These are phyloP conservation scores for Drosophila rufa DNA, from an alignment of 1,140 invertebrate species.

Conservation along the genomic window DNA sequence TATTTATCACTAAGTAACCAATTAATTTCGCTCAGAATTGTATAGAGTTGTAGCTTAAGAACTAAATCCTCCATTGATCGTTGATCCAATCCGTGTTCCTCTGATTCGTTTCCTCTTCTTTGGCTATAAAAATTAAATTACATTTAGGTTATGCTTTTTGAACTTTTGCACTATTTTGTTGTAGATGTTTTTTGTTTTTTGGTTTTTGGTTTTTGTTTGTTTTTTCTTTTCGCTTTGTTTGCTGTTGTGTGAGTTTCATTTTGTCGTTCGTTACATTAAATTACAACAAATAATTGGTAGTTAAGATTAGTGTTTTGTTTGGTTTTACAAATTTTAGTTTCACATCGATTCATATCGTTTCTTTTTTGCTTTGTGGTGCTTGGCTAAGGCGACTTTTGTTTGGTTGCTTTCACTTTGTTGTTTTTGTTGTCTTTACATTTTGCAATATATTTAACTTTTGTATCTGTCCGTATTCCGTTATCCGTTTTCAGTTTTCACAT, in stretches of 20 bases:
- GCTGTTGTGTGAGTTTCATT: constrained; percentile 50
- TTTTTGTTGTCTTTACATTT: constrained; percentile 77
- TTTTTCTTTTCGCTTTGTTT: constrained; percentile 1
- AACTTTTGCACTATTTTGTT: constrained; percentile 80
- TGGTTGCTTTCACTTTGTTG: constrained; percentile 69
- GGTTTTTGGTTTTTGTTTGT: not conserved
- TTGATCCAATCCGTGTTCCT: constrained; percentile 18
- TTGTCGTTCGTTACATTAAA: constrained; percentile 46
- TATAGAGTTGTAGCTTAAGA: constrained; percentile 65
- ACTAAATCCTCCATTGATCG: constrained; percentile 58
- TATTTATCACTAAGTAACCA: constrained; percentile 72
- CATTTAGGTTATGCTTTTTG: constrained; percentile 61
- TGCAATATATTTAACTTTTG: constrained; percentile 78
- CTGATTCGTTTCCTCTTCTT: constrained; percentile 54
- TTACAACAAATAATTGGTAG: constrained; percentile 78
- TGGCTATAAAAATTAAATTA: constrained; percentile 85
- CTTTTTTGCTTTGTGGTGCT: constrained; percentile 80
- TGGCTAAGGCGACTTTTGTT: constrained; percentile 84
- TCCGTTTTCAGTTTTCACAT: constrained; percentile 34
- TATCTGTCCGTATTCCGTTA: constrained; percentile 45
- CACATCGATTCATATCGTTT: constrained; percentile 56
- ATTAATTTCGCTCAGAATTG: constrained; percentile 56
- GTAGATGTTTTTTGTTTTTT: constrained; percentile 40
- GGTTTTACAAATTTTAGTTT: constrained; percentile 66
- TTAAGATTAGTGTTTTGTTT: constrained; percentile 63